These are phyloP conservation scores for Poeciliopsis turneri DNA, from an alignment of 2,797 vertebrate genomes.

Conservation along the genomic window DNA sequence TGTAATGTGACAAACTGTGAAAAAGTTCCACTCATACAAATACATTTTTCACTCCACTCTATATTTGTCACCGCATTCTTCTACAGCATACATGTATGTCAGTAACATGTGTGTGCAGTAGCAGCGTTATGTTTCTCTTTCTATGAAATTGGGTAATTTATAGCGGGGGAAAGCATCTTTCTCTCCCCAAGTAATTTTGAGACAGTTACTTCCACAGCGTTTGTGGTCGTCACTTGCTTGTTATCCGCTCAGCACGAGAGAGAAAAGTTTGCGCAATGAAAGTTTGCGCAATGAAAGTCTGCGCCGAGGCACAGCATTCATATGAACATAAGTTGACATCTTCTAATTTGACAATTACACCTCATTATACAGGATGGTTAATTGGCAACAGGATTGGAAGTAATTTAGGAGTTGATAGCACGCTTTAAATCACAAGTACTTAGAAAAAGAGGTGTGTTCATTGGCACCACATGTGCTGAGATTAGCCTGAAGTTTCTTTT, in stretches of 20 bases:
- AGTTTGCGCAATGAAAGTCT: conserved; percentile 22
- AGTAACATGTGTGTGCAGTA: not conserved
- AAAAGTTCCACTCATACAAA: not conserved
- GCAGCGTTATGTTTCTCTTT: conserved; percentile 10
- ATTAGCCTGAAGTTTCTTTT: conserved; percentile 51
- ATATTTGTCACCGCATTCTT: not conserved
- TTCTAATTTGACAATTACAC: conserved; percentile 48
- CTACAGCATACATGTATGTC: not conserved
- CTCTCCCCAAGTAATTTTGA: conserved; percentile 5
- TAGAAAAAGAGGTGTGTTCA: conserved; percentile 52
- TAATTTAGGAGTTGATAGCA: conserved; percentile 41
- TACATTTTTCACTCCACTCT: not conserved
- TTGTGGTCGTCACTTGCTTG: not conserved
- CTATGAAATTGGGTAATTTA: not conserved
- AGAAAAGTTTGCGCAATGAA: conserved; percentile 10
- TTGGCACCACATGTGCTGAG: conserved; percentile 61
- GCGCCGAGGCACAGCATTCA: conserved; percentile 16
- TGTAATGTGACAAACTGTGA: not conserved
- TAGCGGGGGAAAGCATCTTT: not conserved
- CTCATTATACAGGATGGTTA: conserved; percentile 48
- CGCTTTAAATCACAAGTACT: conserved; percentile 35
- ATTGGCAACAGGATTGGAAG: conserved; percentile 43
- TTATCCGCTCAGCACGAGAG: not conserved
- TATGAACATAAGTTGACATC: conserved; percentile 36
- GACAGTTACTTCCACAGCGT: not conserved